Evolutionary conservation across 2,797 vertebrate genomes (phyloP), one percentile per base, ranked within the genome.

Genomic region (Botia almorhae): DNA sequence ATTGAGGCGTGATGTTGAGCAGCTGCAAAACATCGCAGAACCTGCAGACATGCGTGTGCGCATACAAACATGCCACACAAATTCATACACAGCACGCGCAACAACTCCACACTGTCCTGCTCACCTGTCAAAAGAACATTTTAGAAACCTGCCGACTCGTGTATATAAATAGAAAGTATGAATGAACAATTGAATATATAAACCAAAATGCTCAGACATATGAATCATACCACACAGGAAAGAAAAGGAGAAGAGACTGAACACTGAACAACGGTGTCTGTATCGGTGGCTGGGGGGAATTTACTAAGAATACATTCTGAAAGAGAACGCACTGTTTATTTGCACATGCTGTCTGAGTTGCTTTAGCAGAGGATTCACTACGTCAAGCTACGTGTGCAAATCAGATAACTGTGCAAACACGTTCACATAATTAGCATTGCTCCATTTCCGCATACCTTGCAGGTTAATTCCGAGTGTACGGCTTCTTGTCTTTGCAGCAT

Each of bases 1-100:
- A 12, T 33, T 71, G 46, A 51, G 68, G 29, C 29, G 43, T 55
- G 72, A 72, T 79, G 77, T 65, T 65, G 77, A 72, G 29, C 69
- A 26, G 48, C 60, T 55, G 69, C 46, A 55, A 48, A 65, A 72
- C 3, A 11, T 36, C 43, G 16, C 14, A 26, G 53, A 60, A 53
- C 76, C 46, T 60, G 26, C 55, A 11, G n/a, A 51, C 48, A 21
- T 19, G 29, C 11, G 53, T 64, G 14, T 53, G 48, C 5, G 69
- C 29, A 64, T 21, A 67, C 61, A 80, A 67, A 67, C 23, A 29
- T 51, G 26, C 58, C 53, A 51, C 67, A 71, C 36, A 53, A 29
- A 43, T 6, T 2, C 60, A 43, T 14, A 19, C 7, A 48, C 50
- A 16, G 1, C 4, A 68, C 63, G 46, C 63, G 55, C 11, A 67